phyloP scores from a whole-genome alignment of 2,888 invertebrate species.

The Cordilura impudica region DNA sequence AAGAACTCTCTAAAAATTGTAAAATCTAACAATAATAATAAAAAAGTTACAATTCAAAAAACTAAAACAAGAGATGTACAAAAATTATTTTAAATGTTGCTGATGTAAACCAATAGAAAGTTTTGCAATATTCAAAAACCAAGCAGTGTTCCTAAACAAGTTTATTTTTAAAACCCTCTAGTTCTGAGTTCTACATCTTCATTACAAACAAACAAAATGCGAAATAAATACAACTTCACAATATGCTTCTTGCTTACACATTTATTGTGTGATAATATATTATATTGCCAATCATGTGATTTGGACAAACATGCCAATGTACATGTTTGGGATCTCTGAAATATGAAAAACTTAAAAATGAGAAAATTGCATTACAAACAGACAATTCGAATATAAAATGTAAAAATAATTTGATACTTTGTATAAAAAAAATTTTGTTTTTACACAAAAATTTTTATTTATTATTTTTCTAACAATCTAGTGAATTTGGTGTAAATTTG shows the following conservation, averaged over 20 bases:
- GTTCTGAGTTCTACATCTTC: too few species aligned
- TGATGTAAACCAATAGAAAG: constrained; percentile 27
- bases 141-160: too few species aligned
- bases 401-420: constrained; percentile 27
- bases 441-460: constrained; percentile 31
- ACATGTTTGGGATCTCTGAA: too few species aligned
- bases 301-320: too few species aligned
- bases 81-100: constrained; percentile 40
- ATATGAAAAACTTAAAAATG: too few species aligned
- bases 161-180: too few species aligned
- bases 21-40: background rate
- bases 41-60: background rate
- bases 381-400: background rate
- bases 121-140: background rate
- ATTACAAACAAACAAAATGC: too few species aligned
- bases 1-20: background rate
- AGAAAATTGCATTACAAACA: background rate
- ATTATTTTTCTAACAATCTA: constrained; percentile 32
- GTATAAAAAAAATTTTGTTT: constrained; percentile 23
- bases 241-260: too few species aligned
- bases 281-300: too few species aligned
- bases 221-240: too few species aligned
- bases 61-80: background rate
- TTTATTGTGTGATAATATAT: too few species aligned
- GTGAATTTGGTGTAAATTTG: background rate